Conservation (phyloP, 2,113 vertebrate genomes). For the Hipposideros armiger region DNA sequence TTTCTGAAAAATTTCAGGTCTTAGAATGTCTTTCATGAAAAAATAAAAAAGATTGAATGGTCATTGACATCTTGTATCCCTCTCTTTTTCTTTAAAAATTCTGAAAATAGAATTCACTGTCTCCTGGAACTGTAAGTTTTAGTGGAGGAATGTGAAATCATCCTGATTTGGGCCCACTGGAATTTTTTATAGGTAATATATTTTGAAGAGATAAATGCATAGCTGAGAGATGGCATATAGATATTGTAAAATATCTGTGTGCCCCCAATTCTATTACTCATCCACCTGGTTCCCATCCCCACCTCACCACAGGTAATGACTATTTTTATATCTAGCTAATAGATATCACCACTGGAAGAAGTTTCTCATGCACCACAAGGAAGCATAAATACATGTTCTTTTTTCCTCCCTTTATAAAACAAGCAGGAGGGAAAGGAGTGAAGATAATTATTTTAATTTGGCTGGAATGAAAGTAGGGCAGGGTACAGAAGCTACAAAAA, state of each 20-base stretch:
- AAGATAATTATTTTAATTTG: conserved; percentile 34
- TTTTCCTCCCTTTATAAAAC: neutral
- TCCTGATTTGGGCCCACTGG: neutral
- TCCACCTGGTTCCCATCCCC: neutral
- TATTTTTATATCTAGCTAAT: neutral
- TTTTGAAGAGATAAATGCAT: neutral
- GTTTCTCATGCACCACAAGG: neutral
- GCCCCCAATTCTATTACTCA: neutral
- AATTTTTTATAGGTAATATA: neutral
- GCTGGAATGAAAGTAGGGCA: neutral
- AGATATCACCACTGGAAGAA: neutral
- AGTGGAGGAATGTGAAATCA: neutral
- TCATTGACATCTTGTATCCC: neutral
- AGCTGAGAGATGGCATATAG: neutral
- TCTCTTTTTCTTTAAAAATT: conserved; percentile 41
- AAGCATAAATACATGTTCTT: neutral
- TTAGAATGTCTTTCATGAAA: conserved; percentile 24
- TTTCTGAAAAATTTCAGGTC: conserved; percentile 14
- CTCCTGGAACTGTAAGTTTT: neutral
- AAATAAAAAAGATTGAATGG: neutral
- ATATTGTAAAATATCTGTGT: neutral
- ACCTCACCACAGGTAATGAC: neutral
- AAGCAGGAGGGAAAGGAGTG: neutral
- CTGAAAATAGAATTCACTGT: conserved; percentile 29
- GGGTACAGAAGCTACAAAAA: neutral